These are phyloP conservation scores for Drosophila anceps DNA, from an alignment of 2,888 invertebrate species.

Conservation along the genomic window DNA sequence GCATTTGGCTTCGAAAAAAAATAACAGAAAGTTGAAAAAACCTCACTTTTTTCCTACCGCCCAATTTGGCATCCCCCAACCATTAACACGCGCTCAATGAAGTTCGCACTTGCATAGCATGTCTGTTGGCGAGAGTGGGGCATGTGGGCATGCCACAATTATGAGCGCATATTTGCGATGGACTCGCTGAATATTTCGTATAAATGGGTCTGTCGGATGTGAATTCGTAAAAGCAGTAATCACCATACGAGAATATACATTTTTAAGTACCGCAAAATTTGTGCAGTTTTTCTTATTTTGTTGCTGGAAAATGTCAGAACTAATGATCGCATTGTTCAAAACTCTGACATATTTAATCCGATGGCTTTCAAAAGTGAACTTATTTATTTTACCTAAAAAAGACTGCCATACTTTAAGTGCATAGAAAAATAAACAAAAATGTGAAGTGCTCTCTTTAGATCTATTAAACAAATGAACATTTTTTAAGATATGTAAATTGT, in stretches of 20 bases:
- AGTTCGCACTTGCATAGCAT: conserved; percentile 22
- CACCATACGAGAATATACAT: conserved; percentile 16
- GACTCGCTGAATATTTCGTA: conserved; percentile 40
- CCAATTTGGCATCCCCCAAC: conserved; percentile 22
- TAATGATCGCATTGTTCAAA: conserved; percentile 3
- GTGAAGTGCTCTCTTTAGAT: conserved; percentile 7
- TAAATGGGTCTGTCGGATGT: conserved; percentile 24
- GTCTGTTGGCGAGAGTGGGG: background rate
- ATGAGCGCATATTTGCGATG: conserved; percentile 60
- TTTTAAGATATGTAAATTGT: background rate
- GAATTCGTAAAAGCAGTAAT: conserved; percentile 43
- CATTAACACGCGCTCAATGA: conserved; percentile 36
- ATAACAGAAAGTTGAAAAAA: conserved; percentile 8
- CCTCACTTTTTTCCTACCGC: conserved; percentile 2
- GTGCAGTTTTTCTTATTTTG: background rate
- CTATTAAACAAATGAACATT: background rate
- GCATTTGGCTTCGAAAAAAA: conserved; percentile 27
- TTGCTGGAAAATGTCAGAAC: background rate
- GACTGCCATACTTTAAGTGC: conserved; percentile 4
- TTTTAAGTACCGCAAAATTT: background rate
- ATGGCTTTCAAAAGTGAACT: background rate
- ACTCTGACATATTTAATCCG: background rate
- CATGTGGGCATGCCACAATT: conserved; percentile 50
- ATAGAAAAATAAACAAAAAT: background rate
- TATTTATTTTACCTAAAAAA: background rate